Percentiles rank a stretch among this genome's conserved stretches.
Conservation (phyloP, 2,113 vertebrate species). For the Orientallactaga bullata region DNA sequence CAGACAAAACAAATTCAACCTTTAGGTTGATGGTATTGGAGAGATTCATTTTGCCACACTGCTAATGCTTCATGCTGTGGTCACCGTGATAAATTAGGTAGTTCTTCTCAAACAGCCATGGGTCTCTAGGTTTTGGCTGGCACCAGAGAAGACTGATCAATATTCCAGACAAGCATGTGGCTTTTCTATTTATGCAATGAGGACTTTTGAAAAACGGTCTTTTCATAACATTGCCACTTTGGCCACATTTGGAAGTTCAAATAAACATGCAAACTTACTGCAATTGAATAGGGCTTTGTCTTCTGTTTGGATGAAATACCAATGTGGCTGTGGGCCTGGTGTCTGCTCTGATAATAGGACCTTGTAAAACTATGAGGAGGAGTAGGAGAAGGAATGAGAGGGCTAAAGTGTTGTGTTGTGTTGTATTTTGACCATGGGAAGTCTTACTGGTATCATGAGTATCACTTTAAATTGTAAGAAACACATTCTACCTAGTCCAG, state of each 20-base stretch:
- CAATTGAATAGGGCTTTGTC: slow-evolving; percentile 39
- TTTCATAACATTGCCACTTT: slow-evolving; percentile 64
- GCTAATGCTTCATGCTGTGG: slow-evolving; percentile 13
- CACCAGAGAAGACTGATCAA: slow-evolving; percentile 44
- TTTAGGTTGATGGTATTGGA: neutral
- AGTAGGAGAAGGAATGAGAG: neutral
- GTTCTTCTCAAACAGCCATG: slow-evolving; percentile 33
- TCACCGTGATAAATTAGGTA: slow-evolving; percentile 46
- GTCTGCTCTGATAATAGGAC: neutral
- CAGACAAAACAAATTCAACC: neutral
- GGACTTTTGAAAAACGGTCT: neutral
- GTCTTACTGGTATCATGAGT: neutral
- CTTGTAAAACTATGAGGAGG: neutral
- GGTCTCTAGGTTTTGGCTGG: slow-evolving; percentile 44
- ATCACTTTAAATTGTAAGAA: slow-evolving; percentile 6
- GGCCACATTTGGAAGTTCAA: slow-evolving; percentile 57
- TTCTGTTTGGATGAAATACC: slow-evolving; percentile 48
- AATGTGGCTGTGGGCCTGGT: neutral
- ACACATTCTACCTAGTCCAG: neutral
- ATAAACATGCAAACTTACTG: neutral
- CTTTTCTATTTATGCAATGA: slow-evolving; percentile 66
- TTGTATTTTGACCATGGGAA: neutral
- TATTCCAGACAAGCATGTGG: slow-evolving; percentile 42
- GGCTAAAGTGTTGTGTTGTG: neutral
- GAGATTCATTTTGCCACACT: neutral